Conservation (phyloP, 2,888 invertebrate genomes). For the Apamea anceps region DNA sequence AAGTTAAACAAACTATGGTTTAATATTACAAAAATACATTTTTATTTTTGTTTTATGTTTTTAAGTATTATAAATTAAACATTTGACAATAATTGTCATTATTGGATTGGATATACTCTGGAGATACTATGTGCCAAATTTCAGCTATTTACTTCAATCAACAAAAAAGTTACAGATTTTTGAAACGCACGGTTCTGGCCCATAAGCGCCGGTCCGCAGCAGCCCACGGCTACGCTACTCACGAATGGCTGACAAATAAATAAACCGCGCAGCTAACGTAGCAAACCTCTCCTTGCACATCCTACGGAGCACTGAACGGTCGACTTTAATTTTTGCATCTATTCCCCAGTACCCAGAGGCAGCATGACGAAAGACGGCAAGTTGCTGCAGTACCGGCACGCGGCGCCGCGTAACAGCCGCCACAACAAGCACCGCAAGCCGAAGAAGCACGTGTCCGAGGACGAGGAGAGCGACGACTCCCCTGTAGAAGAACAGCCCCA, state of each 20-base stretch:
- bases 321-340: neutral
- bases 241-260: neutral
- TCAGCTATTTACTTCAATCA: too few species aligned
- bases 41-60: too few species aligned
- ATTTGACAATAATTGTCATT: too few species aligned
- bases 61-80: too few species aligned
- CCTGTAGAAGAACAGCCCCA: constrained; percentile 71
- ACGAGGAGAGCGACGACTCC: constrained; percentile 82
- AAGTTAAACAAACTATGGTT: too few species aligned
- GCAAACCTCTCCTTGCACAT: neutral
- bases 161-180: too few species aligned
- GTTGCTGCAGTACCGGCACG: constrained; percentile 64
- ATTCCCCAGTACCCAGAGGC: constrained; percentile 62
- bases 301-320: too few species aligned
- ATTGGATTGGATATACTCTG: too few species aligned
- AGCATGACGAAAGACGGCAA: constrained; percentile 72
- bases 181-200: too few species aligned
- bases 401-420: constrained; percentile 66
- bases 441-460: constrained; percentile 77
- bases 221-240: neutral
- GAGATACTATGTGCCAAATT: too few species aligned
- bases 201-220: neutral
- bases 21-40: too few species aligned
- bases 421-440: constrained; percentile 70
- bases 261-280: neutral